phyloP scores from a whole-genome alignment of 2,113 vertebrate genomes.

The Peromyscus polionotus region DNA sequence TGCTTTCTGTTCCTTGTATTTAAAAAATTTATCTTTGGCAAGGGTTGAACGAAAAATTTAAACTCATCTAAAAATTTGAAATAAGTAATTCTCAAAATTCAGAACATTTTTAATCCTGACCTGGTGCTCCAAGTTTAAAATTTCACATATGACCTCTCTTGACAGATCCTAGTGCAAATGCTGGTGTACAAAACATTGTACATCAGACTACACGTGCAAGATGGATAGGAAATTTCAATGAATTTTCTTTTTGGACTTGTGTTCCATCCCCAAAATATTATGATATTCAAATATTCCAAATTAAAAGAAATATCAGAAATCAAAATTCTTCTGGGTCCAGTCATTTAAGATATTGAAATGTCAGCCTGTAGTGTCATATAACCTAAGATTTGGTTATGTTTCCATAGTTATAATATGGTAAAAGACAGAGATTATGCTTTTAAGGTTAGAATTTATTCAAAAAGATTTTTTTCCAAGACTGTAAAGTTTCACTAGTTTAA shows the following conservation, averaged over 20 bases:
- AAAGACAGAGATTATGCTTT: neutral
- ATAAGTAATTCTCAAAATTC: neutral
- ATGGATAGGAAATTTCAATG: neutral
- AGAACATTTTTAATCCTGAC: neutral
- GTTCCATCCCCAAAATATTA: neutral
- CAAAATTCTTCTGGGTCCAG: neutral
- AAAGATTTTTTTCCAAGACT: neutral
- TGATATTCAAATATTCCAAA: neutral
- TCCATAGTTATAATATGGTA: neutral
- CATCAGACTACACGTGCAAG: neutral
- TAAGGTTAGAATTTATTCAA: slow-evolving; percentile 23
- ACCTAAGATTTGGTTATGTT: slow-evolving; percentile 1
- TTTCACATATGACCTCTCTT: neutral
- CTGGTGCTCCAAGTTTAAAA: neutral
- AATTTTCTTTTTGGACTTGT: neutral
- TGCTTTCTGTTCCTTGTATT: neutral
- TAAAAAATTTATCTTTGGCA: slow-evolving; percentile 10
- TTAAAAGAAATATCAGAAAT: neutral
- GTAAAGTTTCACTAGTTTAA: slow-evolving; percentile 4
- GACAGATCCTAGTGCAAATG: neutral
- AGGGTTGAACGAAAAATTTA: neutral
- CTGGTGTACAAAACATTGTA: neutral
- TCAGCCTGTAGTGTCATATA: neutral
- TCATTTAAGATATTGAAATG: neutral
- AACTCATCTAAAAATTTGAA: neutral